Evolutionary conservation across 2,888 invertebrate species (phyloP).

Genomic region (Drosophila birchii): DNA sequence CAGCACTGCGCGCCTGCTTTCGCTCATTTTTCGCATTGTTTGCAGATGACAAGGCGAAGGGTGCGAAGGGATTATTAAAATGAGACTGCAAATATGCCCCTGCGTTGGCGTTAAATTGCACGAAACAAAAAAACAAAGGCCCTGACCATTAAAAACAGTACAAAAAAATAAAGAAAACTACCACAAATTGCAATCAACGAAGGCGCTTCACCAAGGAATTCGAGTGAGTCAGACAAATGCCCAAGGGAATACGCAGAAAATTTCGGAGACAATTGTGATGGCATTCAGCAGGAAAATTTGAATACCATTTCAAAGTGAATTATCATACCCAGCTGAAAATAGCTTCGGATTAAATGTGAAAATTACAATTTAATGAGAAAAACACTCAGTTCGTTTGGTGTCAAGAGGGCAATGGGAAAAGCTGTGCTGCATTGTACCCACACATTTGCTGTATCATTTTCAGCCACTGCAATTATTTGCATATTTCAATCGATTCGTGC

Average conservation of each 20-base stretch:
- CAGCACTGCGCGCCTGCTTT: slow-evolving; percentile 28
- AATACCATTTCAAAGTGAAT: neutral
- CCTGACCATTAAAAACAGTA: slow-evolving; percentile 14
- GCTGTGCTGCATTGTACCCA: neutral
- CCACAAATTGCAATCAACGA: slow-evolving; percentile 43
- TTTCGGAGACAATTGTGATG: slow-evolving; percentile 3
- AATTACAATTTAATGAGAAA: neutral
- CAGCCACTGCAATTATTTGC: slow-evolving; percentile 7
- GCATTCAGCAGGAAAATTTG: neutral
- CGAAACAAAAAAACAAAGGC: slow-evolving; percentile 27
- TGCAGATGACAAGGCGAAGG: slow-evolving; percentile 6
- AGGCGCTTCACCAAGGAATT: slow-evolving; percentile 19
- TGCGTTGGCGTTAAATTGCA: slow-evolving; percentile 45
- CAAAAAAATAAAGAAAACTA: slow-evolving; percentile 25
- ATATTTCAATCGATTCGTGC: slow-evolving; percentile 17
- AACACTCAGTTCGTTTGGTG: neutral
- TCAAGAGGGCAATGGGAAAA: neutral
- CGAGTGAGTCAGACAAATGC: slow-evolving; percentile 26
- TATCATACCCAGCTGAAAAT: neutral
- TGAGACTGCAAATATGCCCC: slow-evolving; percentile 38
- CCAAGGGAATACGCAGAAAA: slow-evolving; percentile 20
- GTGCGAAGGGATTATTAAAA: slow-evolving; percentile 37
- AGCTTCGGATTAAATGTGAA: neutral
- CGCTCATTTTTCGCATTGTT: slow-evolving; percentile 26
- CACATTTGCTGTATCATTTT: slow-evolving; percentile 1